These are phyloP conservation scores for Raja brachyura DNA, from an alignment of 2,113 vertebrate genomes.

Conservation along the genomic window DNA sequence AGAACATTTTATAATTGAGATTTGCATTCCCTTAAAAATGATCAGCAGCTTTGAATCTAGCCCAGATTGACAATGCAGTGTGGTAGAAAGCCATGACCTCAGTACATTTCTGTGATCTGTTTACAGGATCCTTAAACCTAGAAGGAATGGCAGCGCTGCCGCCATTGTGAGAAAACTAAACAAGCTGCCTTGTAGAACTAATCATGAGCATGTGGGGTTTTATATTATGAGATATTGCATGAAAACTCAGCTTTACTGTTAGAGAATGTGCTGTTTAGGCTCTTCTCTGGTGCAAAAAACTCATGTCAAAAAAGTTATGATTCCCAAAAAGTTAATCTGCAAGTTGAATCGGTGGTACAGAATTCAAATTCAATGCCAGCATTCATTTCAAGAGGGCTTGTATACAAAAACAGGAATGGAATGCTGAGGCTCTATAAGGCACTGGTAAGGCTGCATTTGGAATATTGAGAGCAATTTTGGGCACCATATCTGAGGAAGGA, in stretches of 20 bases:
- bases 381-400: no score
- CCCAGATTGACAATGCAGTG: not conserved
- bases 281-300: not conserved
- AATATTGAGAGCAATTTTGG: no score
- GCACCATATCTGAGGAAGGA: no score
- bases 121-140: not conserved
- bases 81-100: not conserved
- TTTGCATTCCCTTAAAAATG: not conserved
- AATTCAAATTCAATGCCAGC: no score
- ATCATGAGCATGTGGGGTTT: not conserved
- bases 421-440: no score
- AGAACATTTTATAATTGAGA: not conserved
- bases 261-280: not conserved
- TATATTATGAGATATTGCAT: not conserved
- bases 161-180: not conserved
- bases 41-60: not conserved
- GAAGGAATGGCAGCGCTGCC: no score
- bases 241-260: not conserved
- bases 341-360: no score
- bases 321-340: no score
- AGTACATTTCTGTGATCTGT: not conserved
- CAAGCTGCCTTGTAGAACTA: not conserved
- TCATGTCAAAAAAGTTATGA: no score
- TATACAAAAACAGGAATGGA: no score
- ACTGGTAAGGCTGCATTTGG: no score